These are phyloP conservation scores for Grammomys dolichurus DNA, from an alignment of 2,113 vertebrate species.

Conservation along the genomic window DNA sequence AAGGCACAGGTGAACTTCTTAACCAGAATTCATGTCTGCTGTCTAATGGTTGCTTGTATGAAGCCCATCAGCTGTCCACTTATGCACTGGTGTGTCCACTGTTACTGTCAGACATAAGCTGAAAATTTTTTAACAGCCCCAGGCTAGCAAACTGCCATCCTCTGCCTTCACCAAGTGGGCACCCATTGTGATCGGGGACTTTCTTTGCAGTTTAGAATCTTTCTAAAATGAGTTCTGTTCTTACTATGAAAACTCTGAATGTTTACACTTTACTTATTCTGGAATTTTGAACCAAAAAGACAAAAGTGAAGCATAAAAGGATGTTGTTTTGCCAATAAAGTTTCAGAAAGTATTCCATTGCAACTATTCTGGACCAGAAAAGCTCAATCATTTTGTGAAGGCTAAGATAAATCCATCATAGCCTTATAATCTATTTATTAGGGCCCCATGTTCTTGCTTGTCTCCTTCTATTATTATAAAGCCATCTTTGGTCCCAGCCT, in stretches of 20 bases:
- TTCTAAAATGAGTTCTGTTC: slow-evolving; percentile 29
- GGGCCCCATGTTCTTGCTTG: background rate
- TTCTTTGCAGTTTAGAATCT: background rate
- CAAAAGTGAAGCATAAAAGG: background rate
- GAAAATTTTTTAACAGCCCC: background rate
- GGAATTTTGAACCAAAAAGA: background rate
- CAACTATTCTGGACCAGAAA: background rate
- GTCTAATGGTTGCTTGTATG: background rate
- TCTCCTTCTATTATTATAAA: slow-evolving; percentile 59
- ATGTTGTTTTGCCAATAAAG: background rate
- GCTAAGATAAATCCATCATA: slow-evolving; percentile 32
- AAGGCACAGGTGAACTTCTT: background rate
- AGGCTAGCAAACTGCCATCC: background rate
- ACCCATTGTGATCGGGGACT: background rate
- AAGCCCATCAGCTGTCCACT: background rate
- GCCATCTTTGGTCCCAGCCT: slow-evolving; percentile 44
- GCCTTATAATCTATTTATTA: slow-evolving; percentile 72
- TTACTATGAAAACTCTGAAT: slow-evolving; percentile 20
- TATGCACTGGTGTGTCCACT: no score
- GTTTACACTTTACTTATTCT: background rate
- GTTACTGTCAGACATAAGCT: background rate
- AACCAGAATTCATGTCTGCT: accelerated
- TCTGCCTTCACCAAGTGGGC: background rate
- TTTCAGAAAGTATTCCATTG: background rate
- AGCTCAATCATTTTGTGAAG: background rate